phyloP scores from a whole-genome alignment of 2,797 vertebrate genomes.

The Manis javanica region DNA sequence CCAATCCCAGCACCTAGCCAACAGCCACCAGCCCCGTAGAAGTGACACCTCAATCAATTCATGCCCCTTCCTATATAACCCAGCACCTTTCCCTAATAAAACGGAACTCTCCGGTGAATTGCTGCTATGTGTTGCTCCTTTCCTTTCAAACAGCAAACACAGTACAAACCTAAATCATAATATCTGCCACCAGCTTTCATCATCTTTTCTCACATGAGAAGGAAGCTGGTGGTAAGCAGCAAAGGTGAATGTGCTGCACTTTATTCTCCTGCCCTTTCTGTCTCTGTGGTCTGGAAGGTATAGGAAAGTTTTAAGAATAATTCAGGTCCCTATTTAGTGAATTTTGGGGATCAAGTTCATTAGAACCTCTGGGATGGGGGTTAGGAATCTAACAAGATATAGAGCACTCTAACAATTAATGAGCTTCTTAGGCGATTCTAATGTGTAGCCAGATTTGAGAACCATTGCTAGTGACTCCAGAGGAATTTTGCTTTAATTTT shows the following conservation, averaged over 20 bases:
- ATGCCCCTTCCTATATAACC: no score
- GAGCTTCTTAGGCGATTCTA: background rate
- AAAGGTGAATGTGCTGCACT: background rate
- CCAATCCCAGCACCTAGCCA: no score
- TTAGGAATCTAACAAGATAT: background rate
- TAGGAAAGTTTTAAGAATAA: conserved; percentile 41
- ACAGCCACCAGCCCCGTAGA: no score
- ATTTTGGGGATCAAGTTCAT: background rate
- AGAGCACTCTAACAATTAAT: background rate
- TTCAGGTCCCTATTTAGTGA: background rate
- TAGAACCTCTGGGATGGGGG: background rate
- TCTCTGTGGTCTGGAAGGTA: background rate
- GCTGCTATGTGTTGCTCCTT: no score
- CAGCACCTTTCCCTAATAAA: no score
- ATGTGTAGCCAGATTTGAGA: background rate
- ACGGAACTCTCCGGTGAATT: no score
- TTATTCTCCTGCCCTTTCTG: background rate
- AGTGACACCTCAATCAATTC: no score
- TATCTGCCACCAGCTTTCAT: background rate
- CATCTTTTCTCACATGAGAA: background rate
- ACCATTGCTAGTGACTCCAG: background rate
- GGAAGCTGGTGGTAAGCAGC: background rate
- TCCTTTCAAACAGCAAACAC: background rate
- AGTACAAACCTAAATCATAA: background rate
- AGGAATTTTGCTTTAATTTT: background rate